These are phyloP conservation scores for Caenorhabditis zanzibari DNA, from an alignment of 2,888 invertebrate genomes.

Conservation along the genomic window DNA sequence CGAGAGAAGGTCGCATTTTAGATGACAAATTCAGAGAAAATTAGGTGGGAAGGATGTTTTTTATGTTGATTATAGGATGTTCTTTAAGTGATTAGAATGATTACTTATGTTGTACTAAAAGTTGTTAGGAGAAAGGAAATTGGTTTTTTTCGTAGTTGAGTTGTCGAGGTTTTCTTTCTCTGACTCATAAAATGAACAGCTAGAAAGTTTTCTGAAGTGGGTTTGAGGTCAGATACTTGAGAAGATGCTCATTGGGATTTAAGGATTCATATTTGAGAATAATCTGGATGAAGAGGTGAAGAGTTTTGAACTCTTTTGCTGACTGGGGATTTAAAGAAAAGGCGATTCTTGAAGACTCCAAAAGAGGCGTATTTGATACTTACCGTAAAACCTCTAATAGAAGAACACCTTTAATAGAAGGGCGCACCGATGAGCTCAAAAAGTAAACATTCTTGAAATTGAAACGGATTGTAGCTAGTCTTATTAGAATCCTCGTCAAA, in stretches of 20 bases:
- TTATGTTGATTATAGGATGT: background rate
- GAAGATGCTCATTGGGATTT: background rate
- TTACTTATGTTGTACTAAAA: too few species aligned
- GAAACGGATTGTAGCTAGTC: too few species aligned
- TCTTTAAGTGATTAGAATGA: background rate
- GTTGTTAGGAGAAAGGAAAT: too few species aligned
- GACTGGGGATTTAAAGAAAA: too few species aligned
- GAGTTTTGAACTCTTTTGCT: background rate
- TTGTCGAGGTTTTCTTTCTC: background rate
- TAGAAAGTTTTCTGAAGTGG: background rate
- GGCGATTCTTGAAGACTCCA: too few species aligned
- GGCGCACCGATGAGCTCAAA: too few species aligned
- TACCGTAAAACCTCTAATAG: too few species aligned
- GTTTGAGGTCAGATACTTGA: slow-evolving; percentile 4
- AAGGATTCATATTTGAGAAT: too few species aligned
- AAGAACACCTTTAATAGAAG: too few species aligned
- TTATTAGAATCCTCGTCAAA: too few species aligned
- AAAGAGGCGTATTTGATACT: too few species aligned
- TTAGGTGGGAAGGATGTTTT: background rate
- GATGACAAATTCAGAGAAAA: slow-evolving; percentile 18
- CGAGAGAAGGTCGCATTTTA: slow-evolving; percentile 37
- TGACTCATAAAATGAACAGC: background rate
- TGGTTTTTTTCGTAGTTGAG: background rate
- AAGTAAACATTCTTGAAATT: too few species aligned
- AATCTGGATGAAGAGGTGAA: background rate